phyloP scores from a whole-genome alignment of 2,113 vertebrate genomes.

The Vulpes vulpes region DNA sequence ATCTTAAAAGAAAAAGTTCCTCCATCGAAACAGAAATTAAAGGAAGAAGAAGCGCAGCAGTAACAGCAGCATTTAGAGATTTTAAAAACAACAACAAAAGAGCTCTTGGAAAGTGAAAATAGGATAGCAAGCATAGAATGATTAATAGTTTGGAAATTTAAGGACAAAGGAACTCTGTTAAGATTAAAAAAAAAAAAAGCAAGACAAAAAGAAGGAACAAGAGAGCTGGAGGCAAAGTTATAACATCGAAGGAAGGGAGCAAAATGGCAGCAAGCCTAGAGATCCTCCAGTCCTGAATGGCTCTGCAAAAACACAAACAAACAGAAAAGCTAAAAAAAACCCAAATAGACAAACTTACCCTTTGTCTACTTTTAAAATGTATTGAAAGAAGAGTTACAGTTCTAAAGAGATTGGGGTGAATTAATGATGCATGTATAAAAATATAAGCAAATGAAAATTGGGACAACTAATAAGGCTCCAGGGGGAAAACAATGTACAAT shows the following conservation, averaged over 20 bases:
- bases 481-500: not conserved
- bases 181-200: not conserved
- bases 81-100: not conserved
- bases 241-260: not conserved
- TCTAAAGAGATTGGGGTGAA: not conserved
- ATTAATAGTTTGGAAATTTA: not conserved
- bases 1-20: not conserved
- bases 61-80: not conserved
- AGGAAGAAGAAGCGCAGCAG: not conserved
- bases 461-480: not conserved
- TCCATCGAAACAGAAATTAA: not conserved
- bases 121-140: not conserved
- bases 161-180: not conserved
- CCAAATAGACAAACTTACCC: not conserved
- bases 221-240: not conserved
- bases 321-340: not conserved
- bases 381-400: not conserved
- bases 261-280: not conserved
- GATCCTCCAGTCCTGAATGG: rapidly evolving
- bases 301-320: not conserved
- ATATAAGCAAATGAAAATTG: not conserved
- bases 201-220: too few relatives aligned
- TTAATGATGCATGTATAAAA: not conserved
- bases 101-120: not conserved
- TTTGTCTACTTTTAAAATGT: not conserved